A percentile compares a stretch with the other conserved stretches of the same genome.
phyloP scores from a whole-genome alignment of 2,797 vertebrate genomes.

The Vespertilio murinus region DNA sequence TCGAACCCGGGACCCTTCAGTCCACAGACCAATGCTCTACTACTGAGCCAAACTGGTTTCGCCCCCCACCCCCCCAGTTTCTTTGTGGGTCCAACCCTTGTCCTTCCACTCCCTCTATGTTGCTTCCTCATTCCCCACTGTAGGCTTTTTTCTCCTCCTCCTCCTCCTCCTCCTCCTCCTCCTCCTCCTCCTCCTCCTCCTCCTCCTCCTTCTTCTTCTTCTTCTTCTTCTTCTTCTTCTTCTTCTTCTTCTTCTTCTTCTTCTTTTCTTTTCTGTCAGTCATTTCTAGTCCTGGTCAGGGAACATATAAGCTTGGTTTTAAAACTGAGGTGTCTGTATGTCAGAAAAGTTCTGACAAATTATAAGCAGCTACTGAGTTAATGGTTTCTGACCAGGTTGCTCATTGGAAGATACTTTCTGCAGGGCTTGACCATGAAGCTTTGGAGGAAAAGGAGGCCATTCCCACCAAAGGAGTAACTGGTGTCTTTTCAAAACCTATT shows the following conservation, averaged over 20 bases:
- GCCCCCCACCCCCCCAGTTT: background rate
- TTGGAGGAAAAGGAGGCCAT: background rate
- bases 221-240: rapidly evolving
- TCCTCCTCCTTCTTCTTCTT: no score
- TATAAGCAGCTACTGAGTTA: background rate
- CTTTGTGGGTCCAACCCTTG: background rate
- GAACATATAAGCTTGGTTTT: background rate
- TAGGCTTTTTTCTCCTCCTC: background rate
- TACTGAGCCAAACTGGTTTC: no score
- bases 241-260: no score
- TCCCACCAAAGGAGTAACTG: background rate
- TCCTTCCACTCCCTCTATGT: background rate
- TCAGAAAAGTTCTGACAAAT: background rate
- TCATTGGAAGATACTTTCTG: background rate
- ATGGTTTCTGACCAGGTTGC: background rate
- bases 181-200: background rate
- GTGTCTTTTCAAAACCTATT: background rate
- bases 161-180: no score
- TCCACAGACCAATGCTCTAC: no score
- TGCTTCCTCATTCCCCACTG: background rate
- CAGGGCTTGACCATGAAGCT: background rate
- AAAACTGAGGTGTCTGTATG: background rate
- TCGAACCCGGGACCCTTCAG: no score
- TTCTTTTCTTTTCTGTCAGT: background rate
- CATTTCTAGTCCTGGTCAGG: background rate